Evolutionary conservation across 2,888 invertebrate species (phyloP).

Genomic region (Chymomyza procnemis): DNA sequence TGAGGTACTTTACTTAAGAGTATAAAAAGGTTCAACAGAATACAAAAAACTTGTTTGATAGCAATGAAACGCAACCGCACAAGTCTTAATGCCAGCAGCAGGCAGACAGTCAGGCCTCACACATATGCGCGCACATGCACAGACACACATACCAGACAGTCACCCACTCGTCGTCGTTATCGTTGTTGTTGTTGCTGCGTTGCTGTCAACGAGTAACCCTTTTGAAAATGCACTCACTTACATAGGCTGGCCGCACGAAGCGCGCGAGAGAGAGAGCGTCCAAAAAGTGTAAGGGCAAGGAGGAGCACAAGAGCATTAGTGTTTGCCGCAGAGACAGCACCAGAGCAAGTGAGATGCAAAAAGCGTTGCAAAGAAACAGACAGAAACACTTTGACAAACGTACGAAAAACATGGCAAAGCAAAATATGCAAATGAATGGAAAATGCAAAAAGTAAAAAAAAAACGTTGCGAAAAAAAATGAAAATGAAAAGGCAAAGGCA

Average conservation of each 20-base stretch:
- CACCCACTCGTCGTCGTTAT: conserved; percentile 2
- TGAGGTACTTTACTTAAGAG: neutral
- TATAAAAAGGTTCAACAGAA: neutral
- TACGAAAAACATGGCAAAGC: conserved; percentile 22
- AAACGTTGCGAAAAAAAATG: conserved; percentile 14
- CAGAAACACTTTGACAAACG: conserved; percentile 6
- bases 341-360: neutral
- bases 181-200: neutral
- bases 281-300: neutral
- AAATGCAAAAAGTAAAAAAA: conserved; percentile 52
- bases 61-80: neutral
- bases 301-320: neutral
- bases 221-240: neutral
- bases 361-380: conserved; percentile 20
- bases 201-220: neutral
- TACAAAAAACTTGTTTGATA: neutral
- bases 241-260: neutral
- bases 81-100: neutral
- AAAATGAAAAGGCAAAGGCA: conserved; percentile 12
- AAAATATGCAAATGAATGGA: conserved; percentile 66
- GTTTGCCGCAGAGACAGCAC: neutral
- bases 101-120: neutral
- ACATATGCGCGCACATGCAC: neutral
- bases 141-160: neutral
- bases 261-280: neutral